Evolutionary conservation across 1,140 invertebrate genomes (phyloP), one percentile per base, ranked within the genome.

Genomic region (Rhyzopertha dominica): DNA sequence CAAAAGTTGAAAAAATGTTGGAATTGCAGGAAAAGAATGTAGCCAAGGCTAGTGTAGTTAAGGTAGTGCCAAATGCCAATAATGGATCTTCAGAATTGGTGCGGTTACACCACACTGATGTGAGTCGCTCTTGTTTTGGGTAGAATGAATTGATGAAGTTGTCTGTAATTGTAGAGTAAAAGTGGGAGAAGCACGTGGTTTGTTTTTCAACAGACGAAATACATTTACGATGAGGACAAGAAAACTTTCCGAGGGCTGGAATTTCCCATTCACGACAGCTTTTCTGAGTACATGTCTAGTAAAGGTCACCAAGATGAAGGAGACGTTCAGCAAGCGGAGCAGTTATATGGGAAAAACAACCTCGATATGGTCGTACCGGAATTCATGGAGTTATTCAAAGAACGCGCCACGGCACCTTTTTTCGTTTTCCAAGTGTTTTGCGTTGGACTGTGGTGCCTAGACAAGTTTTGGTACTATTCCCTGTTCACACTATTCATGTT

Each of bases 401-500:
- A 99, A 73, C 75, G 96, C 58, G 96, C 96, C 1, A 98, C 95
- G 10, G 95, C 96, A 1, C 97, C 97, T 12, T 99, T 99, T 70
- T 99, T 99, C 74, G 95, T 98, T 3, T 86, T 87, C 60, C 80
- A 82, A 76, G 76, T 99, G 32, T 98, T 99, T 66, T 99, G 96
- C 70, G 96, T 99, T 35, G 85, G 82, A 16, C 74, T 99, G 0
- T 99, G 97, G 97, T 99, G 96, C 73, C 72, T 99, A 47, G 96
- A 99, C 66, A 95, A 95, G 67, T 97, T 95, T 69, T 96, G 92
- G 87, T 97, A 97, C 67, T 98, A 98, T 66, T 95, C 90, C 45
- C 78, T 99, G 19, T 98, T 99, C 63, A 99, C 97, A 0, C 76
- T 99, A 1, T 77, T 95, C 31, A 98, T 99, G 96, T 76, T 99